Conservation (phyloP, 2,113 vertebrate species). For the Siniperca knerii region DNA sequence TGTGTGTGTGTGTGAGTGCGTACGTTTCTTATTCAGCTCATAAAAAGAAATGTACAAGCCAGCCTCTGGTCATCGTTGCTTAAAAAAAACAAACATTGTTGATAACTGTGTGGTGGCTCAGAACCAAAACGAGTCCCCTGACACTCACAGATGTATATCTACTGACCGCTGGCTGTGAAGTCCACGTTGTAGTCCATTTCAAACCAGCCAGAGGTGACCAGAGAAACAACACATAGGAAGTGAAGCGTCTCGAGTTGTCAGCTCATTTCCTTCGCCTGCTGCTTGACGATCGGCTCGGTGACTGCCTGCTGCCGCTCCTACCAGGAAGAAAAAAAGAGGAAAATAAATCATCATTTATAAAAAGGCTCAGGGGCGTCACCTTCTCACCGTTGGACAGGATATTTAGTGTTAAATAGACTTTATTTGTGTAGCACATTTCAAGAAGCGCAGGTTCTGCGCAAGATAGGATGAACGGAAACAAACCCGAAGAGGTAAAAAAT, state of each 20-base stretch:
- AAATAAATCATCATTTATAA: not conserved
- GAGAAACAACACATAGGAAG: not conserved
- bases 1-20: not conserved
- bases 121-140: conserved; percentile 5
- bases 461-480: not conserved
- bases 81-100: conserved; percentile 27
- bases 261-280: conserved; percentile 77
- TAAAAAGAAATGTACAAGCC: conserved; percentile 63
- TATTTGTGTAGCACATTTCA: not conserved
- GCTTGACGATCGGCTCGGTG: conserved; percentile 69
- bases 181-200: conserved; percentile 37
- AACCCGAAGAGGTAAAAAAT: too few species aligned
- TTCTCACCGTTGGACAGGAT: not conserved
- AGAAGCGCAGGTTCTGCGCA: not conserved
- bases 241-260: not conserved
- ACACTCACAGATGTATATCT: not conserved
- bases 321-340: not conserved
- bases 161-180: conserved; percentile 10
- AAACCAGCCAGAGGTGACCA: conserved; percentile 9
- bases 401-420: too few species aligned
- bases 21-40: conserved; percentile 28
- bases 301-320: conserved; percentile 71
- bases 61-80: conserved; percentile 19
- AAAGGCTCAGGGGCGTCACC: not conserved
- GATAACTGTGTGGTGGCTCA: not conserved